These are phyloP conservation scores for Willisornis vidua DNA, from an alignment of 2,113 vertebrate species.

Conservation along the genomic window DNA sequence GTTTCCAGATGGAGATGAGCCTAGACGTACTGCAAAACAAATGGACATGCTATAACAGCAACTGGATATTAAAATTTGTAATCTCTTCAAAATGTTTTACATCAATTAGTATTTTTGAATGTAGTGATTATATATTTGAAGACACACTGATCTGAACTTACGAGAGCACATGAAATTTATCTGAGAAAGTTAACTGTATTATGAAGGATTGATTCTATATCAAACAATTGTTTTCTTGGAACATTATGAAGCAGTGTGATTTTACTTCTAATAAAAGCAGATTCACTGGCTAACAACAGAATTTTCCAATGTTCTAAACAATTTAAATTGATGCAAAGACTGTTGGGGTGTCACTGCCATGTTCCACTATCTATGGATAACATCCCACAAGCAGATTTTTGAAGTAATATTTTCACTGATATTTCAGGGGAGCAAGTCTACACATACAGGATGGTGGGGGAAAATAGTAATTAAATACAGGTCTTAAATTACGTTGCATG, in stretches of 20 bases:
- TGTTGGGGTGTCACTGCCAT: neutral
- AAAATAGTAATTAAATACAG: neutral
- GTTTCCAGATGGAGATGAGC: neutral
- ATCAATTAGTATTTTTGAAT: slow-evolving; percentile 1
- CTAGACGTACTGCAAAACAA: neutral
- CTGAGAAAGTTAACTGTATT: neutral
- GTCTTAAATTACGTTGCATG: neutral
- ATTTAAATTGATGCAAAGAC: neutral
- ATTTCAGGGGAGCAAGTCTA: neutral
- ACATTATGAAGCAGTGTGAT: neutral
- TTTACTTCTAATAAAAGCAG: neutral
- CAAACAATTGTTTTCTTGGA: neutral
- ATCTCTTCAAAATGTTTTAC: neutral
- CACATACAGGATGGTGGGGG: neutral
- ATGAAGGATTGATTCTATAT: neutral
- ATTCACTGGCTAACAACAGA: neutral
- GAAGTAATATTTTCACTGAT: neutral
- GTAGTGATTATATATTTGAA: neutral
- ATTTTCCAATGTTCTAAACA: neutral
- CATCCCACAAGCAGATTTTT: neutral
- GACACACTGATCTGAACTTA: neutral
- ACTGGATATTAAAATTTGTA: slow-evolving; percentile 11
- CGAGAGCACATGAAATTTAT: neutral
- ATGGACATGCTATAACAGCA: neutral
- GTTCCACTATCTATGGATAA: neutral